Base-by-base conservation (phyloP, 2,797 vertebrate genomes). In the Chelon auratus region DNA sequence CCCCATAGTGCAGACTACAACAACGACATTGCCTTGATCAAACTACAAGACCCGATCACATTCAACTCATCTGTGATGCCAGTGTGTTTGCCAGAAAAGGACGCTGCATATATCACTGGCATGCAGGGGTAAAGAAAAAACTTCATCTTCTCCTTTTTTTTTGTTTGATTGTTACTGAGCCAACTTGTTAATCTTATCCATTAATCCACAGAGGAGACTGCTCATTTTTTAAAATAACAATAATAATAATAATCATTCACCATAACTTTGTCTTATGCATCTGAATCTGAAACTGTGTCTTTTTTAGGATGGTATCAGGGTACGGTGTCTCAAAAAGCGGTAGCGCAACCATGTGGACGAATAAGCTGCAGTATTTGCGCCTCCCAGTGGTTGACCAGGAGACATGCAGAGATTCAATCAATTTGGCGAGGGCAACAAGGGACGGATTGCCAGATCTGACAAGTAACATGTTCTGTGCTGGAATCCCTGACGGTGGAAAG, bases 381-480 rank as follows among this genome's bases (percentile, higher is more conserved):
- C 1, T 93, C 14, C 91, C 88, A 54, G 9, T 93, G 69, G 91
- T 91, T 68, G 63, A 72, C 1, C 53, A 85, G 62, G 9, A 56
- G 24, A 69, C 0, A 4, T 94, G 93, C 75, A 61, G 17, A 0
- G 0, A 4, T 2, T 89, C 90, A 15, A 0, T 92, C 7, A 12
- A 0, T 11, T 1, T 0, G 0, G 0, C 0, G 0, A 63, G 47
- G 37, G 22, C 0, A 0, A 0, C 0, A 9, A 1, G 0, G 0
- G 0, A 0, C 0, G 0, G 0, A 0, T 0, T 78, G 17, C 82
- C 80, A 26, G 0, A 0, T 18, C 18, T 92, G 57, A 85, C 92
- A 33, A 15, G 77, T 26, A 93, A 93, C 81, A 93, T 93, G 93
- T 91, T 93, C 65, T 94, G 93, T 18, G 93, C 87, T 62, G 90